phyloP scores from a whole-genome alignment of 2,888 invertebrate species.

The Pachymerium ferrugineum region DNA sequence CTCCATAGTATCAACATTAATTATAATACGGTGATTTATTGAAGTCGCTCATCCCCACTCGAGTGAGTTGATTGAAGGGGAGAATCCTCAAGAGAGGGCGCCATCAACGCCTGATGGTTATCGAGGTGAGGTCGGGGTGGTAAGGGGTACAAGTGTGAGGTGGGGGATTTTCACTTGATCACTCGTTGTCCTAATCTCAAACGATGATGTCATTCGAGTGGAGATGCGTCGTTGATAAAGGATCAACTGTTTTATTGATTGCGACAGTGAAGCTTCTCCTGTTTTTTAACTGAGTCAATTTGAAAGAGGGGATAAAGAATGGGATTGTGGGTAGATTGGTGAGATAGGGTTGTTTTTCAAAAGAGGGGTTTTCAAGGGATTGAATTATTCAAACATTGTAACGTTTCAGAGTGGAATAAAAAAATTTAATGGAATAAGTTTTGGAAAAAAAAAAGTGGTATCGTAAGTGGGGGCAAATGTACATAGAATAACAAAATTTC shows the following conservation, averaged over 20 bases:
- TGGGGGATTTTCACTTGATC: neutral
- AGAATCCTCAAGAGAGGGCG: neutral
- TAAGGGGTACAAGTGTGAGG: neutral
- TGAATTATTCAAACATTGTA: no score
- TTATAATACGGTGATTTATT: constrained; percentile 2
- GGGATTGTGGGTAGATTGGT: neutral
- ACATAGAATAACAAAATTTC: no score
- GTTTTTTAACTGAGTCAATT: neutral
- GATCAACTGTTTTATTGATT: neutral
- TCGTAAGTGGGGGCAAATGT: no score
- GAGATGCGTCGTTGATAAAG: neutral
- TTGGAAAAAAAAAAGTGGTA: no score
- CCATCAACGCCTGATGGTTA: constrained; percentile 2
- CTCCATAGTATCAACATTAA: neutral
- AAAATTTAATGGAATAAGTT: no score
- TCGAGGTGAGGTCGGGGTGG: neutral
- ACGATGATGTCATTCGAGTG: neutral
- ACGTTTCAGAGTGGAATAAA: no score
- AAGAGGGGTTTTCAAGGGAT: no score
- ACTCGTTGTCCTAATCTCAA: neutral
- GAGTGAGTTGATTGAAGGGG: constrained; percentile 2
- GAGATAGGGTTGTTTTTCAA: no score
- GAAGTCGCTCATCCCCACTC: neutral
- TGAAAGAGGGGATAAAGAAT: neutral
- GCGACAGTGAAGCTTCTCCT: neutral